A percentile compares a stretch with the other conserved stretches of the same genome.
Conservation (phyloP, 1,140 invertebrate species). For the Psilanteris sp. region DNA sequence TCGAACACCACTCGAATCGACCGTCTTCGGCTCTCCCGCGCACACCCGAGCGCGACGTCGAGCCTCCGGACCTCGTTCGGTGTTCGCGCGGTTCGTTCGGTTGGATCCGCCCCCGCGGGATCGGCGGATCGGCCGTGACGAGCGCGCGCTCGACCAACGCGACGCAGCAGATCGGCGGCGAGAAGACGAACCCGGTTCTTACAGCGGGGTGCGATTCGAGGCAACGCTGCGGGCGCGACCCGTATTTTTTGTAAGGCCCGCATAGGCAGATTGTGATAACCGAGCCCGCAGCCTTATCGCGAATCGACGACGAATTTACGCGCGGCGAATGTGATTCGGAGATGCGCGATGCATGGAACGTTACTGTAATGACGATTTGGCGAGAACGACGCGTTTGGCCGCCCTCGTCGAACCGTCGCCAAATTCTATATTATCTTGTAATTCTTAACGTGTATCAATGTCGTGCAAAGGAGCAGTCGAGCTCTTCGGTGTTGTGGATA, state of each 20-base stretch:
- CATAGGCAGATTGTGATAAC: conserved; percentile 79
- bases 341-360: conserved; percentile 53
- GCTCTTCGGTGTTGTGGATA: conserved; percentile 80
- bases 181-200: too few relatives aligned
- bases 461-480: conserved; percentile 76
- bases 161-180: too few relatives aligned
- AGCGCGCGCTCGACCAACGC: too few relatives aligned
- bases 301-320: conserved; percentile 61
- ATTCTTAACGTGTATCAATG: conserved; percentile 79
- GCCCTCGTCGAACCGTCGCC: conserved; percentile 27
- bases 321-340: conserved; percentile 55
- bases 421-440: conserved; percentile 70
- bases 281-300: conserved; percentile 73
- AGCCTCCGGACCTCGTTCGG: too few relatives aligned
- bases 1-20: too few relatives aligned
- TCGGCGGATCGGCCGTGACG: too few relatives aligned
- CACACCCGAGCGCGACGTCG: too few relatives aligned
- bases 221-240: conserved; percentile 74
- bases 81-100: too few relatives aligned
- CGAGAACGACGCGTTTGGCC: conserved; percentile 17
- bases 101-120: too few relatives aligned
- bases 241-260: conserved; percentile 80
- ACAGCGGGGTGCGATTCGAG: conserved; percentile 55
- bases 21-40: too few relatives aligned
- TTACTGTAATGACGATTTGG: conserved; percentile 42